Base-by-base conservation (phyloP, 2,888 invertebrate genomes). In the Pristionchus exspectatus region DNA sequence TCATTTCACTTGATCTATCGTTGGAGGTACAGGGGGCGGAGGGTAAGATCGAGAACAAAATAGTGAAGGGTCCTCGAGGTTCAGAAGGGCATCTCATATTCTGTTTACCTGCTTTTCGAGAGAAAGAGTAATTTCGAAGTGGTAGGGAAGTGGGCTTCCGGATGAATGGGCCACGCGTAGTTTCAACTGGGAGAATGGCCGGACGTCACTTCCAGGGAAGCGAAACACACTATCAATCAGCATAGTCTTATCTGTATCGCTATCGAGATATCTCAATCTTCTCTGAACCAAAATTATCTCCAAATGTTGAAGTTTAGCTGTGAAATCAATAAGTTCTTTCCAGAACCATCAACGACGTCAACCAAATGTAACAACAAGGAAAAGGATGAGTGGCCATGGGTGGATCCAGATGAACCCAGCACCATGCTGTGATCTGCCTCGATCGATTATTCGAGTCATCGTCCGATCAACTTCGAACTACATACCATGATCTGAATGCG, bases 381-480 rank as follows among this genome's bases (percentile, higher is more conserved):
- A 59, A 30, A 54, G 38, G 87, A 86, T 54, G 93, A 92, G 63
- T 93, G 93, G 93, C 93, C 93, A 50, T 93, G 93, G 93, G 91
- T 92, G 74, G 93, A 93, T 90, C 93, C 94, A 54, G 92, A 92
- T 90, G 92, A 93, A 90, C 93, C 92, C 30, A 93, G 92, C 89
- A 94, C 94, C 44, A 93, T 93, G 91, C 90, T 94, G 38, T 94
- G 90, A 92, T 56, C 12, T n/a, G 4, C 27, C 9, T 66, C 66
- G 7, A 27, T 12, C 9, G n/a, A n/a, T 27, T 24, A 2, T 66
- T 27, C 66, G 7, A 27, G 2, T 66, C 24, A 27, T n/a, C 66
- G 5, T 66, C 27, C 66, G 24, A 12, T 66, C 18, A 10, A 0
- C 2, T 27, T 66, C 66, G 27, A 66, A 18, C 5, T 24, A 21